Conservation (phyloP, 2,797 vertebrate species). For the Silurus lanzhouensis region DNA sequence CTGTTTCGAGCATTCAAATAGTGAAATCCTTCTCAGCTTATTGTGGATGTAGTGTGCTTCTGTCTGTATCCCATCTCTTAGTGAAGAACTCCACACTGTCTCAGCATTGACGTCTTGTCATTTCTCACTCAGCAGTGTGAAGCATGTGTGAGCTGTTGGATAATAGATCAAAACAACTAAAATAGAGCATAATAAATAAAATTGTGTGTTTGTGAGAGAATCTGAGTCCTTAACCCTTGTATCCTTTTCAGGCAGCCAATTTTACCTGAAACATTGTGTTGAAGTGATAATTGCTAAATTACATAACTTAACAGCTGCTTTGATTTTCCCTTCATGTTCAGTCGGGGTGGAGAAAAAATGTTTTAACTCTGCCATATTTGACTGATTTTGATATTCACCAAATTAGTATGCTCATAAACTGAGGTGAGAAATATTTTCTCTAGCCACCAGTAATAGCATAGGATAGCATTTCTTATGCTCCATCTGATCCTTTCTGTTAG, state of each 20-base stretch:
- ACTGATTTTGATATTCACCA: not conserved
- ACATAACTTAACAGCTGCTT: not conserved
- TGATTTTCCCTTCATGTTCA: slow-evolving; percentile 10
- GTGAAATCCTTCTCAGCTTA: not conserved
- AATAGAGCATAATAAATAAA: not conserved
- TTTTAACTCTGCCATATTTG: not conserved
- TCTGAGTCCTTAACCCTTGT: not conserved
- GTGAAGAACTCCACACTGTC: slow-evolving; percentile 17
- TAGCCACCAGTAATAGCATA: not conserved
- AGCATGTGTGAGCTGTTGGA: slow-evolving; percentile 10
- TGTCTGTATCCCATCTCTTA: not conserved
- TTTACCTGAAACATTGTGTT: not conserved
- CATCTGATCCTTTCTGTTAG: not conserved
- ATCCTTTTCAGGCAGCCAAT: not conserved
- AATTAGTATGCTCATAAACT: not conserved
- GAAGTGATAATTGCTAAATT: not conserved
- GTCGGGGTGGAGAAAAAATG: not conserved
- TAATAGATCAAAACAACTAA: not conserved
- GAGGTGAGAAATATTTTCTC: not conserved
- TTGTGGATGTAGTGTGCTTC: not conserved
- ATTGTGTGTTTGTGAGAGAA: not conserved
- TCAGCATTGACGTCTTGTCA: slow-evolving; percentile 1
- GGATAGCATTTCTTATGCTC: not conserved
- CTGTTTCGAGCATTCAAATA: not conserved
- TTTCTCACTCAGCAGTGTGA: slow-evolving; percentile 14